Conservation (phyloP, 1,140 invertebrate species). For the Asbolus verrucosus region DNA sequence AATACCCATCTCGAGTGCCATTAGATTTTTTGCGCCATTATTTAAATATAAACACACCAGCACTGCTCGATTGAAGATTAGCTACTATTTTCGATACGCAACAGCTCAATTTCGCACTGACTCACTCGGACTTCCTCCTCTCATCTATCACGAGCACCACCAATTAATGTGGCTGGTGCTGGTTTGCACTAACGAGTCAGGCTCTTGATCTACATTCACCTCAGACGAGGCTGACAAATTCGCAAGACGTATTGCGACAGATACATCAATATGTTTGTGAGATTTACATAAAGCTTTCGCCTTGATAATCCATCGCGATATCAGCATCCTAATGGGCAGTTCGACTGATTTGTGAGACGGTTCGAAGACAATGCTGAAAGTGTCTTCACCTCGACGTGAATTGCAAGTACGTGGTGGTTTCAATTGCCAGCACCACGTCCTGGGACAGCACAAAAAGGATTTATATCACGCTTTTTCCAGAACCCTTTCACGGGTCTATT, state of each 20-base stretch:
- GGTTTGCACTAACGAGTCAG: neutral
- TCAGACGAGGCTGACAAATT: slow-evolving; percentile 52
- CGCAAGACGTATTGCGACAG: slow-evolving; percentile 52
- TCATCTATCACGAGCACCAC: neutral
- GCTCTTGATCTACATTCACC: slow-evolving; percentile 43
- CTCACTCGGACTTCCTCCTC: neutral
- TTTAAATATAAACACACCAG: too few species aligned
- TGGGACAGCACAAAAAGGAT: slow-evolving; percentile 10
- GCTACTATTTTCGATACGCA: too few species aligned
- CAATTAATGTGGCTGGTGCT: neutral
- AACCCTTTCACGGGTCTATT: neutral
- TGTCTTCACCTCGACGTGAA: slow-evolving; percentile 47
- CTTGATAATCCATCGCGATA: slow-evolving; percentile 55
- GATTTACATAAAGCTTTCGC: slow-evolving; percentile 53
- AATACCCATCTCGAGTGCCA: too few species aligned
- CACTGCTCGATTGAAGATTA: too few species aligned
- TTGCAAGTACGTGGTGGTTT: slow-evolving; percentile 38
- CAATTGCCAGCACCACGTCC: slow-evolving; percentile 32
- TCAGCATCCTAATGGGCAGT: slow-evolving; percentile 56
- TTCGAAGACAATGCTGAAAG: slow-evolving; percentile 51
- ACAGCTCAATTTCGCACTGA: too few species aligned
- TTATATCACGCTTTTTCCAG: slow-evolving; percentile 2
- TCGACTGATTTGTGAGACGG: slow-evolving; percentile 55
- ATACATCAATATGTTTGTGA: slow-evolving; percentile 51
- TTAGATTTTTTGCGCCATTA: too few species aligned